A percentile compares a stretch with the other conserved stretches of the same genome.
phyloP scores from a whole-genome alignment of 2,888 invertebrate genomes.

The Cephonodes hylas region DNA sequence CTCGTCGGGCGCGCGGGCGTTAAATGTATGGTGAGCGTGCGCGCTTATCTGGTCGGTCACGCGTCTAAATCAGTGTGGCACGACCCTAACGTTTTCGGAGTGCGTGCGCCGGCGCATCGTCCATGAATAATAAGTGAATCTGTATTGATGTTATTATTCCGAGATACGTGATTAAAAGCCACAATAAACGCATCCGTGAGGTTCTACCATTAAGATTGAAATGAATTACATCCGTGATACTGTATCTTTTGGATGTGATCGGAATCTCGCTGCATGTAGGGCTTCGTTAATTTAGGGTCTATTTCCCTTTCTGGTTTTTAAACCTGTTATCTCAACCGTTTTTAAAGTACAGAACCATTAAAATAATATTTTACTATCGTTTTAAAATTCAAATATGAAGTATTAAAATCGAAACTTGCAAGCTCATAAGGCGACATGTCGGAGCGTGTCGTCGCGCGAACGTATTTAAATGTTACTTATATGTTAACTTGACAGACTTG shows the following conservation, averaged over 20 bases:
- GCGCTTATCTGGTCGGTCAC: constrained; percentile 48
- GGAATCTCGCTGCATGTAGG: background rate
- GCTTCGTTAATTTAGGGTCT: background rate
- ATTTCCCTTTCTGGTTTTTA: background rate
- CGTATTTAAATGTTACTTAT: background rate
- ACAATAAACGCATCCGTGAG: constrained; percentile 11
- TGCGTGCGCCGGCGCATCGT: background rate
- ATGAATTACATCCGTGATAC: constrained; percentile 4
- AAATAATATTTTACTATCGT: background rate
- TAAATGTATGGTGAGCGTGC: constrained; percentile 40
- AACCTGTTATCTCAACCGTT: background rate
- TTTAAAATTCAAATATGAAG: background rate
- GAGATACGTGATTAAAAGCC: constrained; percentile 6
- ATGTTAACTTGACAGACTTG: background rate
- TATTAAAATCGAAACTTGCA: background rate
- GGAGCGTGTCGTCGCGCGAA: background rate
- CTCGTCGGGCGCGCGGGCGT: constrained; percentile 53
- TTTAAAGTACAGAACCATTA: background rate
- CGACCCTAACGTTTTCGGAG: constrained; percentile 45
- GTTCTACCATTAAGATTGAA: constrained; percentile 5
- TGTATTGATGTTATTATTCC: constrained; percentile 8
- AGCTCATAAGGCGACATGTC: background rate
- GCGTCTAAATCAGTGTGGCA: constrained; percentile 54
- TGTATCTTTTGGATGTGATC: constrained; percentile 7
- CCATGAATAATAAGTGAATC: constrained; percentile 8